Percentiles rank a stretch among this genome's conserved stretches.
phyloP scores from a whole-genome alignment of 2,888 invertebrate genomes.

The Ganaspis brasiliensis region DNA sequence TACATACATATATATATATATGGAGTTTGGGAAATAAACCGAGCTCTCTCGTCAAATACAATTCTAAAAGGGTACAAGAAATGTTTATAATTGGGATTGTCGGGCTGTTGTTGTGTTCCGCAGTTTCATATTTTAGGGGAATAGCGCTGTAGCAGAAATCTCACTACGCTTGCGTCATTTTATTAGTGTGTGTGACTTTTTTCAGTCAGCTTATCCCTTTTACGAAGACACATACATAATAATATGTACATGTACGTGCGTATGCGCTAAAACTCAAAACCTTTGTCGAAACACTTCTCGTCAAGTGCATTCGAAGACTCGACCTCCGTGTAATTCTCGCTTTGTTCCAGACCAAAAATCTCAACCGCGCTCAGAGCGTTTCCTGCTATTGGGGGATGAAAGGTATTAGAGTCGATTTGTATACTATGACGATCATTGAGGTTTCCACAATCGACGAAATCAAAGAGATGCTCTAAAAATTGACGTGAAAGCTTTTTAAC shows the following conservation, averaged over 20 bases:
- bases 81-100: constrained; percentile 79
- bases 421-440: background rate
- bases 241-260: constrained; percentile 54
- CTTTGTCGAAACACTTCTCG: constrained; percentile 58
- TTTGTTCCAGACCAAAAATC: constrained; percentile 57
- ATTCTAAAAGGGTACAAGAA: constrained; percentile 75
- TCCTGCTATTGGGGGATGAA: constrained; percentile 28
- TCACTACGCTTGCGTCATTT: constrained; percentile 17
- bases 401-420: constrained; percentile 36
- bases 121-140: constrained; percentile 55
- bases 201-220: constrained; percentile 47
- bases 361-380: constrained; percentile 48
- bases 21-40: constrained; percentile 72
- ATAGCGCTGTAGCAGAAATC: constrained; percentile 43
- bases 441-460: background rate
- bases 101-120: constrained; percentile 61
- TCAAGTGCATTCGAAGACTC: constrained; percentile 50
- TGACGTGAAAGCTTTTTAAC: background rate
- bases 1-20: constrained; percentile 43
- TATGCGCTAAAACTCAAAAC: constrained; percentile 56
- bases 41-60: constrained; percentile 69
- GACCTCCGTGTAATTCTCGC: constrained; percentile 58
- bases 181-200: constrained; percentile 46
- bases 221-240: constrained; percentile 36
- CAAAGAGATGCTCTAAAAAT: constrained; percentile 6